phyloP scores from a whole-genome alignment of 2,888 invertebrate genomes.

The Agrotis puta region DNA sequence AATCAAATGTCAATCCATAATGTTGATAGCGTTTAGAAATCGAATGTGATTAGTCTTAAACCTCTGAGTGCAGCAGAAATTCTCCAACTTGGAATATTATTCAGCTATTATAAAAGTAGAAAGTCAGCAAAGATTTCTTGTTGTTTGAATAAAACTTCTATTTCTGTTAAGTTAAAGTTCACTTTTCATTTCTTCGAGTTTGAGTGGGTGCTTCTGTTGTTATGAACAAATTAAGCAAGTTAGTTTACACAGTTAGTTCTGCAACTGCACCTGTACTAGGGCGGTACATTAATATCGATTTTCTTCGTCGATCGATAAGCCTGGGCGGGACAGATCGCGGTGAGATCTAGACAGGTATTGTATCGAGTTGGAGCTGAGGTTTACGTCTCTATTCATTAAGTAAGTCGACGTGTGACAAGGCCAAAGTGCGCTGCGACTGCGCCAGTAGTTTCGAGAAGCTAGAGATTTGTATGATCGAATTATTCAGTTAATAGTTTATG shows the following conservation, averaged over 20 bases:
- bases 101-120: neutral
- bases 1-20: neutral
- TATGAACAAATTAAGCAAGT: neutral
- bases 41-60: neutral
- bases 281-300: conserved; percentile 14
- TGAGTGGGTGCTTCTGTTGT: too few relatives aligned
- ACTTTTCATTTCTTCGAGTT: neutral
- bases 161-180: neutral
- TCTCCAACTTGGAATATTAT: neutral
- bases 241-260: neutral
- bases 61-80: neutral
- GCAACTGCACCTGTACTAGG: neutral
- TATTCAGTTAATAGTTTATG: neutral
- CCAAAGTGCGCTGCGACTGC: neutral
- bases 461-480: neutral
- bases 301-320: conserved; percentile 31
- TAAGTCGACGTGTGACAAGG: neutral
- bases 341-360: neutral
- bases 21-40: neutral
- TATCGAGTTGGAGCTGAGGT: neutral
- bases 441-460: neutral
- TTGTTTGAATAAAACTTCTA: neutral
- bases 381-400: neutral
- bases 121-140: neutral
- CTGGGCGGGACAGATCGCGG: neutral